Conservation (phyloP, 2,888 invertebrate species). For the Pediacus dermestoides region DNA sequence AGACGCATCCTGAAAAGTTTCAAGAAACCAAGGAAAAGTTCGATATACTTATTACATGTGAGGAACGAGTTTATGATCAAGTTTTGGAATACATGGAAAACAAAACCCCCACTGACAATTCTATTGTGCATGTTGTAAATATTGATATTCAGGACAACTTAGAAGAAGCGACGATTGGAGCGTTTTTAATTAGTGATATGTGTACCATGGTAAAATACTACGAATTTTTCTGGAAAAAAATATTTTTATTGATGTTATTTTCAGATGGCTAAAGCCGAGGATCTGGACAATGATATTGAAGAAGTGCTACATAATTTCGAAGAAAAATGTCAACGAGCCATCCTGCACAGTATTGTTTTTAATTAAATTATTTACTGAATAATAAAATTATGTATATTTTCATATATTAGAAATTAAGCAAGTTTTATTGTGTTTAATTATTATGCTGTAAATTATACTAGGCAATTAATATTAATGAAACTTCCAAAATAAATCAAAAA, state of each 20-base stretch:
- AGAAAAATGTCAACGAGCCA: slow-evolving; percentile 76
- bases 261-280: slow-evolving; percentile 82
- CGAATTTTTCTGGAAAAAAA: too few species aligned
- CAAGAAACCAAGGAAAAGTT: slow-evolving; percentile 86
- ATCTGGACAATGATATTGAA: slow-evolving; percentile 96
- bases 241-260: slow-evolving; percentile 35
- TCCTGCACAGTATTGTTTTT: slow-evolving; percentile 92
- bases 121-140: slow-evolving; percentile 94
- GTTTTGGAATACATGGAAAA: slow-evolving; percentile 90
- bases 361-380: slow-evolving; percentile 61
- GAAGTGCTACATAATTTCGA: slow-evolving; percentile 94
- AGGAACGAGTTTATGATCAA: slow-evolving; percentile 98
- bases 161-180: slow-evolving; percentile 98
- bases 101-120: slow-evolving; percentile 72
- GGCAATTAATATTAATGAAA: too few species aligned
- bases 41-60: slow-evolving; percentile 94
- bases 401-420: neutral
- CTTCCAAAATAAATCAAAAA: slow-evolving; percentile 2
- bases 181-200: slow-evolving; percentile 95
- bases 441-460: too few species aligned
- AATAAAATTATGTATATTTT: slow-evolving; percentile 4
- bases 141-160: slow-evolving; percentile 99
- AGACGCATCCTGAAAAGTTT: slow-evolving; percentile 90
- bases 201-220: slow-evolving; percentile 64
- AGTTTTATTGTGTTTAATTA: neutral